Base-by-base conservation (phyloP, 2,113 vertebrate species). In the Solenodon paradoxus region DNA sequence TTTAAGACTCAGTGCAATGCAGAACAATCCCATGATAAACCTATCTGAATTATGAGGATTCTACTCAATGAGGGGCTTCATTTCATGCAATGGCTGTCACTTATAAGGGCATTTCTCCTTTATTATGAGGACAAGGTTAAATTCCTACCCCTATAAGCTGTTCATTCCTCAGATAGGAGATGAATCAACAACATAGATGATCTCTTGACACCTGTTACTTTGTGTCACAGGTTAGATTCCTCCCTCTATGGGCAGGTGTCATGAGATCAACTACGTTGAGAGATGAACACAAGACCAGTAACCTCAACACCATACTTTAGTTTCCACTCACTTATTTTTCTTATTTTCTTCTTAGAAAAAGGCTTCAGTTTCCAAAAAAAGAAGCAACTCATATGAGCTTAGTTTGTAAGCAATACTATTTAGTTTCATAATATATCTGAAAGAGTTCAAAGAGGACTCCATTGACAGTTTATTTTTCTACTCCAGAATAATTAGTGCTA, bases 141-240 rank as follows among this genome's bases (percentile, higher is more conserved):
- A n/a, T 59, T 59, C 17, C 0, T 3, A 2, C 30, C 10, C 26
- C 3, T 68, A 1, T 2, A 68, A 49, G 47, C 10, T 35, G 1
- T 4, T 40, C 45, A 75, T n/a, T n/a, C n/a, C n/a, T n/a, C n/a
- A n/a, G n/a, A n/a, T n/a, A n/a, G n/a, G n/a, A n/a, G n/a, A n/a
- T n/a, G n/a, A n/a, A n/a, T n/a, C n/a, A n/a, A n/a, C n/a, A n/a
- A n/a, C n/a, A n/a, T n/a, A n/a, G n/a, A n/a, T n/a, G n/a, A n/a
- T n/a, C n/a, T n/a, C n/a, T n/a, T n/a, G n/a, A n/a, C n/a, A n/a
- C n/a, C n/a, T n/a, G n/a, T n/a, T n/a, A n/a, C n/a, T n/a, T n/a
- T n/a, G n/a, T n/a, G n/a, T n/a, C n/a, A n/a, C n/a, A n/a, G n/a
- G n/a, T n/a, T n/a, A n/a, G n/a, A n/a, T n/a, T n/a, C n/a, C n/a